Conservation (phyloP, 2,797 vertebrate genomes). For the Avahi laniger region DNA sequence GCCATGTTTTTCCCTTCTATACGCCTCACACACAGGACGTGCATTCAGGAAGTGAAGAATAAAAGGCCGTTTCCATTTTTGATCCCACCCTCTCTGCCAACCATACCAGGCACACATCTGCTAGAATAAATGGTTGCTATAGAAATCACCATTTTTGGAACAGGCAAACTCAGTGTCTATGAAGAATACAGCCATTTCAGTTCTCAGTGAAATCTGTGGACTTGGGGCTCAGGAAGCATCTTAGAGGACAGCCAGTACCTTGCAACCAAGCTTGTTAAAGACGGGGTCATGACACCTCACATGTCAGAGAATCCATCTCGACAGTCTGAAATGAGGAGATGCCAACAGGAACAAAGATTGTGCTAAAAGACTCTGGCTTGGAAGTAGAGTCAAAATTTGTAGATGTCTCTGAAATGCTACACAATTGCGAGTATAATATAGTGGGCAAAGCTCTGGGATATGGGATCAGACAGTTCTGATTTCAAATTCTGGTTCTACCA, state of each 20-base stretch:
- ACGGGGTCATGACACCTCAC: not conserved
- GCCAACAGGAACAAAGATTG: not conserved
- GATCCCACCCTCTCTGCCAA: constrained; percentile 76
- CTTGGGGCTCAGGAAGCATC: not conserved
- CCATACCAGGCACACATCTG: constrained; percentile 81
- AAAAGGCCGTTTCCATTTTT: constrained; percentile 81
- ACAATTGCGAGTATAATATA: not conserved
- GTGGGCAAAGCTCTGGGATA: not conserved
- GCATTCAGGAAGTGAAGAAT: constrained; percentile 69
- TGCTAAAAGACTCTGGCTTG: not conserved
- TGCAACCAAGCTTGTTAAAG: not conserved
- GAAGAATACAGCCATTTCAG: constrained; percentile 72
- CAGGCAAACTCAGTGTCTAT: constrained; percentile 72
- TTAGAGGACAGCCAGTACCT: not conserved
- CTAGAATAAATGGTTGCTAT: constrained; percentile 79
- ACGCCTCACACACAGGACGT: constrained; percentile 49
- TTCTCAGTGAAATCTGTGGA: constrained; percentile 56
- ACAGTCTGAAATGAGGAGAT: not conserved
- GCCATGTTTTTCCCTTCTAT: constrained; percentile 19
- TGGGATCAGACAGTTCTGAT: not conserved
- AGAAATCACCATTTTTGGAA: constrained; percentile 82
- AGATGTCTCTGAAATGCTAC: not conserved
- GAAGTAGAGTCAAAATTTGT: not conserved
- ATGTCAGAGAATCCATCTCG: not conserved
- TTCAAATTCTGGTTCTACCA: not conserved